Evolutionary conservation across 1,140 invertebrate species (phyloP).

Genomic region (Bicyclus anynana): DNA sequence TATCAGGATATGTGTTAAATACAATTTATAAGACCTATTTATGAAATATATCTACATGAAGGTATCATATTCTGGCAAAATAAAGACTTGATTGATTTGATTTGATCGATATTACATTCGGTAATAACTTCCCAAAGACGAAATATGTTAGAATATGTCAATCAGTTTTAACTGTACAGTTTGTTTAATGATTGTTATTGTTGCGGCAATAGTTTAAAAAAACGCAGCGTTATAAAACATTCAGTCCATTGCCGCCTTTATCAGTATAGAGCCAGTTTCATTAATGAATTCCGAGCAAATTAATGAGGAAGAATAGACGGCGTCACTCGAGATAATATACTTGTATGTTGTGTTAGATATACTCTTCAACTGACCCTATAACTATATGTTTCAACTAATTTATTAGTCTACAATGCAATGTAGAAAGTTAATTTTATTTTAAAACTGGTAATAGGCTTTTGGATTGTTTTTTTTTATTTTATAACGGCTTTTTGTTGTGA

Average conservation of each 20-base stretch:
- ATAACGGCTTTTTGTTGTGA: not conserved
- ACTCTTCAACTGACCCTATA: not conserved
- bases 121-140: too few relatives aligned
- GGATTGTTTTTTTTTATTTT: not conserved
- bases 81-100: too few relatives aligned
- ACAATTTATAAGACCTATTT: too few relatives aligned
- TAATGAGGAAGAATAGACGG: conserved; percentile 21
- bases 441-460: not conserved
- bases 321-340: conserved; percentile 14
- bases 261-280: conserved; percentile 8
- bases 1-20: too few relatives aligned
- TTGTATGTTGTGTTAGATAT: not conserved
- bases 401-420: not conserved
- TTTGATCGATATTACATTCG: too few relatives aligned
- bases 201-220: not conserved
- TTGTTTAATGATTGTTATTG: too few relatives aligned
- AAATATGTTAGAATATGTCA: too few relatives aligned
- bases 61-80: too few relatives aligned
- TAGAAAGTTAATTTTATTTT: not conserved
- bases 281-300: conserved; percentile 18
- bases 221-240: not conserved
- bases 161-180: too few relatives aligned
- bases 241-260: not conserved
- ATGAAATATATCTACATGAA: too few relatives aligned
- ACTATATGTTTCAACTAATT: conserved; percentile 2